Conservation (phyloP, 2,797 vertebrate species). For the Petrocephalus sullivani region DNA sequence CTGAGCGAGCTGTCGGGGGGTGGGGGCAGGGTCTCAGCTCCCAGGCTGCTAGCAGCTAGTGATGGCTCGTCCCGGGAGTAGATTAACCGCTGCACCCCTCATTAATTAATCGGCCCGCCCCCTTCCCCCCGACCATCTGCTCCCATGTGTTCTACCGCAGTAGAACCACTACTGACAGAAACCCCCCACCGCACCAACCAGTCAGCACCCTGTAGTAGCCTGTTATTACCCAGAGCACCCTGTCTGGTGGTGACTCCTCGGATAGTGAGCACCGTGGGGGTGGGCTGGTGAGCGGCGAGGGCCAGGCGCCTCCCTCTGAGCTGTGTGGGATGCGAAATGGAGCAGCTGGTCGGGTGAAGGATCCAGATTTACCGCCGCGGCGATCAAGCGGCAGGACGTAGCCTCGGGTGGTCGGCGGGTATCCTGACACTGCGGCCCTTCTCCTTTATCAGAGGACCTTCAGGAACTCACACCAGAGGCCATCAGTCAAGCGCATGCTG, state of each 20-base stretch:
- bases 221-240: slow-evolving; percentile 25
- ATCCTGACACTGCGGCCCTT: background rate
- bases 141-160: slow-evolving; percentile 28
- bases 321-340: background rate
- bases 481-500: slow-evolving; percentile 55
- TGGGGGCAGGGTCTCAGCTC: background rate
- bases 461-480: slow-evolving; percentile 28
- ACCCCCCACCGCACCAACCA: background rate
- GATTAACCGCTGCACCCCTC: slow-evolving; percentile 42
- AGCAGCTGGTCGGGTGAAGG: background rate
- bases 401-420: background rate
- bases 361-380: background rate
- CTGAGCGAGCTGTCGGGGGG: slow-evolving; percentile 26
- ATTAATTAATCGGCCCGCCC: slow-evolving; percentile 35
- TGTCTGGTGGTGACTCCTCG: background rate
- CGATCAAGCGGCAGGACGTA: background rate
- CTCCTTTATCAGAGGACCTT: slow-evolving; percentile 46
- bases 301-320: background rate
- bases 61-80: slow-evolving; percentile 21
- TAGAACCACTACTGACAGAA: slow-evolving; percentile 10
- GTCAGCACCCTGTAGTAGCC: slow-evolving; percentile 26
- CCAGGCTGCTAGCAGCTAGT: background rate
- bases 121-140: slow-evolving; percentile 38
- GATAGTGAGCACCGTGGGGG: background rate
- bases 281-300: background rate